Conservation (phyloP, 2,113 vertebrate genomes). For the Psilopogon haemacephalus region DNA sequence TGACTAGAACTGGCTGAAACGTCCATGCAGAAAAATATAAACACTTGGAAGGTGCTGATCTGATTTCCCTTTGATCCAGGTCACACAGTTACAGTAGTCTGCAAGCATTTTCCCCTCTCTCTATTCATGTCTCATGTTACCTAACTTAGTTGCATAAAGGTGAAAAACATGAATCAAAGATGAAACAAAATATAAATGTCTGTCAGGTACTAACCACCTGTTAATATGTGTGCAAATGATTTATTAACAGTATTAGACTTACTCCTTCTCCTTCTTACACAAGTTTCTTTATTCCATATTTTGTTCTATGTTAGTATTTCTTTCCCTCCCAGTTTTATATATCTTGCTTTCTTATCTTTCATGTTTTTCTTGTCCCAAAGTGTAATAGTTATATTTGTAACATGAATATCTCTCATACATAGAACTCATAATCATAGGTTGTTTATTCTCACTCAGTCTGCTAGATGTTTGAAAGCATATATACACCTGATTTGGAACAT, state of each 20-base stretch:
- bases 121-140: not conserved
- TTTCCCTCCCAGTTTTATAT: not conserved
- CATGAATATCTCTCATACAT: not conserved
- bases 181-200: not conserved
- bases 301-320: not conserved
- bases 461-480: not conserved
- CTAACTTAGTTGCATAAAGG: not conserved
- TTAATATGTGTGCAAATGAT: not conserved
- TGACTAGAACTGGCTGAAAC: not conserved
- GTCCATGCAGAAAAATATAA: not conserved
- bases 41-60: not conserved
- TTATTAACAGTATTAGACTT: not conserved
- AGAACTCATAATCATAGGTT: not conserved
- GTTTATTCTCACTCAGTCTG: not conserved
- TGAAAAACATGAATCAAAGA: not conserved
- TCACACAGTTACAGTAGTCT: not conserved
- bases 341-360: not conserved
- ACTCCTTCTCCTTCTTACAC: not conserved
- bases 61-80: not conserved
- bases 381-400: not conserved
- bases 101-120: not conserved
- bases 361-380: not conserved
- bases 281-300: not conserved
- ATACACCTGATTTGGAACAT: not conserved
- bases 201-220: not conserved